A percentile compares a stretch with the other conserved stretches of the same genome.
These are phyloP conservation scores for Rosalia funebris DNA, from an alignment of 2,888 invertebrate species.

Conservation along the genomic window DNA sequence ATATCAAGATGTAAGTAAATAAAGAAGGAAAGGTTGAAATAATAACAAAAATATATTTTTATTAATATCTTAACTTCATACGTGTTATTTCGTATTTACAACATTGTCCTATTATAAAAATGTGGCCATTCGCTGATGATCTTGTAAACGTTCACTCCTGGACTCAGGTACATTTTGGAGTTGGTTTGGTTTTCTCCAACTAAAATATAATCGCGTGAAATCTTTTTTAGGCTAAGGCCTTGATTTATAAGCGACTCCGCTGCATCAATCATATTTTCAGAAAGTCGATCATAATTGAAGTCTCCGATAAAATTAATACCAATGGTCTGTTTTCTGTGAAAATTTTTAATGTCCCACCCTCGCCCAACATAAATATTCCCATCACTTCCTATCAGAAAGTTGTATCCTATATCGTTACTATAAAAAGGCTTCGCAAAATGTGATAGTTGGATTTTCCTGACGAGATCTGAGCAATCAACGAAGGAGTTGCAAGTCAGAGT, in stretches of 20 bases:
- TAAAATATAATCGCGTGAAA: constrained; percentile 64
- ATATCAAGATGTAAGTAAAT: no score
- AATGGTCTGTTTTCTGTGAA: constrained; percentile 64
- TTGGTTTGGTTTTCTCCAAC: constrained; percentile 67
- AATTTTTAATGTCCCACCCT: constrained; percentile 67
- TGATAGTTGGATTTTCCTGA: constrained; percentile 64
- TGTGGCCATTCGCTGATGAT: constrained; percentile 66
- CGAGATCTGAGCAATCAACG: constrained; percentile 62
- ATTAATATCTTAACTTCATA: no score
- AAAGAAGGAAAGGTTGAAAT: no score
- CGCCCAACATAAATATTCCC: constrained; percentile 67
- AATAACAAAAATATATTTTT: no score
- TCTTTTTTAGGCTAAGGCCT: constrained; percentile 61
- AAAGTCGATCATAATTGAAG: constrained; percentile 62
- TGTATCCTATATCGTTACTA: constrained; percentile 64
- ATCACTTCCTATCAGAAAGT: constrained; percentile 68
- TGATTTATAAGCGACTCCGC: constrained; percentile 62
- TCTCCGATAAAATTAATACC: constrained; percentile 66
- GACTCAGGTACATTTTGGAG: constrained; percentile 61
- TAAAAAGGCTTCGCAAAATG: constrained; percentile 60
- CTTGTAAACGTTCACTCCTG: constrained; percentile 65
- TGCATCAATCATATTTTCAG: constrained; percentile 62
- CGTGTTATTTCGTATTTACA: no score
- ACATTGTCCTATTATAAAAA: constrained; percentile 46
- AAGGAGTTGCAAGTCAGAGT: constrained; percentile 62